Percentiles rank a stretch among this genome's conserved stretches.
Evolutionary conservation across 1,140 invertebrate species (phyloP).

Genomic region (Globodera ellingtonae): DNA sequence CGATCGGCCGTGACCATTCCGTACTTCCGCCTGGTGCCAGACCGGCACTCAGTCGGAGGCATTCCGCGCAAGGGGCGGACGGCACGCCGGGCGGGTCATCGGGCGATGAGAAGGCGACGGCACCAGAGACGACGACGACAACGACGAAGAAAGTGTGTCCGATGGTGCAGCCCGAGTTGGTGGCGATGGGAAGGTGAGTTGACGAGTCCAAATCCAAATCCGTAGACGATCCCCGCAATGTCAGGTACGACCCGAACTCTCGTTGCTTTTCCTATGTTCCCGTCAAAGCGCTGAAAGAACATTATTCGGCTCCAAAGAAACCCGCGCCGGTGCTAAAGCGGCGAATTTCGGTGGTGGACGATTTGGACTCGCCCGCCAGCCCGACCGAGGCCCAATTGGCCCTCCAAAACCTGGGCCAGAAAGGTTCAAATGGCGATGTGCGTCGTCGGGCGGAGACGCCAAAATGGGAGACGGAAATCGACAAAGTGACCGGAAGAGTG

Average conservation of each 20-base stretch:
- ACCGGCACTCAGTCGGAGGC: slow-evolving; percentile 7
- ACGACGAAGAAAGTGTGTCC: slow-evolving; percentile 46
- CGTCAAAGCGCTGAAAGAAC: slow-evolving; percentile 63
- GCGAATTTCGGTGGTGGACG: slow-evolving; percentile 28
- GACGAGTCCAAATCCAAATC: slow-evolving; percentile 2
- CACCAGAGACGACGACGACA: background rate
- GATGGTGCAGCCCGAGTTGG: slow-evolving; percentile 57
- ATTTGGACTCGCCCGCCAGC: slow-evolving; percentile 23
- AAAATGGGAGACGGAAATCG: slow-evolving; percentile 64
- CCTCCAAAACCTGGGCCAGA: slow-evolving; percentile 10
- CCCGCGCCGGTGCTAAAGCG: slow-evolving; percentile 23
- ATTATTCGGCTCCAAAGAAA: slow-evolving; percentile 56
- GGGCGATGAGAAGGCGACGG: slow-evolving; percentile 11
- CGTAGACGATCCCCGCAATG: background rate
- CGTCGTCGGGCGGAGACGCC: slow-evolving; percentile 46
- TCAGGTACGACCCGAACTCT: slow-evolving; percentile 61
- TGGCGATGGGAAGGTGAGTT: slow-evolving; percentile 57
- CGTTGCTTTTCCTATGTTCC: slow-evolving; percentile 65
- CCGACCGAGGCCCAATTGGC: slow-evolving; percentile 24
- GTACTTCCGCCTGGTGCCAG: slow-evolving; percentile 58
- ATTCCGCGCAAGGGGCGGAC: slow-evolving; percentile 19
- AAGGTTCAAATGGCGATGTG: slow-evolving; percentile 35
- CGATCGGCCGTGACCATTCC: slow-evolving; percentile 42
- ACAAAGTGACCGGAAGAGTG: slow-evolving; percentile 41
- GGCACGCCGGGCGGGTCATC: slow-evolving; percentile 18